Evolutionary conservation across 2,113 vertebrate genomes (phyloP), one percentile per base, ranked within the genome.

Genomic region (Pimephales promelas): DNA sequence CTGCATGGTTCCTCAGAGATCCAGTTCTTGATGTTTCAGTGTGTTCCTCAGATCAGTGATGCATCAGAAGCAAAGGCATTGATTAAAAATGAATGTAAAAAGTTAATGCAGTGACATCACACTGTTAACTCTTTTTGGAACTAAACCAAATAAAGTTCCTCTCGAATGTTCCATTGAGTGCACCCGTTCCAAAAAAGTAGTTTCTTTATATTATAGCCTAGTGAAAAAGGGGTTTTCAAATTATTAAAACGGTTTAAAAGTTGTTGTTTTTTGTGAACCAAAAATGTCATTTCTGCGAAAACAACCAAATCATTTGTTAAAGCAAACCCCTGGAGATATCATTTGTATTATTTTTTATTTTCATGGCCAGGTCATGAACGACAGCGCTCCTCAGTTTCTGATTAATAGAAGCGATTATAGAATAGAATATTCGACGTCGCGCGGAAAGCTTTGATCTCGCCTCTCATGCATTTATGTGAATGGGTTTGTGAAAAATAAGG

Each of bases 401-500:
- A 74, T 47, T 74, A 28, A 74, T 31, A 28, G 24, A 28, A 26
- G 11, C n/a, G 70, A 73, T 18, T 47, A 28, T 8, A 49, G 26
- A 74, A 52, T 74, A 47, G 5, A 20, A 74, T 52, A 49, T 74
- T 52, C 31, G 72, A 18, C 24, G 45, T 74, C 47, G 13, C 47
- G 13, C 3, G 8, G 72, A 47, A 62, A 47, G 43, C 11, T 56
- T 70, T 85, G 81, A 68, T 83, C 47, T 24, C 40, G 40, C 45
- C 43, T 74, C 72, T 4, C 8, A 16, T 52, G 61, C 73, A 56
- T 81, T 31, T 45, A 57, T 47, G 31, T 79, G 40, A 18, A 87
- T 71, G 72, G 70, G 26, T 31, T 34, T 49, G 57, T 82, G 79
- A 54, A 68, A 86, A 82, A 83, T 16, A 78, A 73, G 71, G 6